Conservation (phyloP, 2,888 invertebrate genomes). For the Rapana venosa region DNA sequence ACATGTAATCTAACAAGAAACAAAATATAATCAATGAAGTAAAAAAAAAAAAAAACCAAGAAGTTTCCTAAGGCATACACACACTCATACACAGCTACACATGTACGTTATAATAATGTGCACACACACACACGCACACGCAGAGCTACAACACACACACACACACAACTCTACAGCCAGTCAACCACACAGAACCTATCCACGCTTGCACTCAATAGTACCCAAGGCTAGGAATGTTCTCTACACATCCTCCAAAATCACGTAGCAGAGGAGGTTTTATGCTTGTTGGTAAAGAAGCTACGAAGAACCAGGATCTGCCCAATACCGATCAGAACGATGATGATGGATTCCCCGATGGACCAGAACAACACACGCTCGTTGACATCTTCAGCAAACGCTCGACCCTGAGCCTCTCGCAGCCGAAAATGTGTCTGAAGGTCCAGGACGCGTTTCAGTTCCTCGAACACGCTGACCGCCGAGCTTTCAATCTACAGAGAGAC, state of each 20-base stretch:
- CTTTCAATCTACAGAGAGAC: constrained; percentile 89
- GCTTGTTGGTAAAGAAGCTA: constrained; percentile 91
- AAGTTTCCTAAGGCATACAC: background rate
- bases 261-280: constrained; percentile 52
- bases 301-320: constrained; percentile 93
- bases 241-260: constrained; percentile 37
- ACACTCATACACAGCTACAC: background rate
- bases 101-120: background rate
- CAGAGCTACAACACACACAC: background rate
- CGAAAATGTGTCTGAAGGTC: constrained; percentile 99
- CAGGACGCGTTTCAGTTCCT: constrained; percentile 90
- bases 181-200: background rate
- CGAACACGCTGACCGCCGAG: constrained; percentile 92
- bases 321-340: constrained; percentile 90
- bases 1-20: background rate
- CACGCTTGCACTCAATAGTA: background rate
- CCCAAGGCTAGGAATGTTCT: background rate
- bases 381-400: constrained; percentile 96
- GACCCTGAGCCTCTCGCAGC: constrained; percentile 94
- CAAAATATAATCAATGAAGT: background rate
- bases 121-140: background rate
- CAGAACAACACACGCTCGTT: constrained; percentile 92
- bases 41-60: background rate
- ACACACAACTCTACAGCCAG: background rate
- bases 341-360: constrained; percentile 92